Conservation (phyloP, 2,797 vertebrate genomes). For the Oreonectes daqikongensis region DNA sequence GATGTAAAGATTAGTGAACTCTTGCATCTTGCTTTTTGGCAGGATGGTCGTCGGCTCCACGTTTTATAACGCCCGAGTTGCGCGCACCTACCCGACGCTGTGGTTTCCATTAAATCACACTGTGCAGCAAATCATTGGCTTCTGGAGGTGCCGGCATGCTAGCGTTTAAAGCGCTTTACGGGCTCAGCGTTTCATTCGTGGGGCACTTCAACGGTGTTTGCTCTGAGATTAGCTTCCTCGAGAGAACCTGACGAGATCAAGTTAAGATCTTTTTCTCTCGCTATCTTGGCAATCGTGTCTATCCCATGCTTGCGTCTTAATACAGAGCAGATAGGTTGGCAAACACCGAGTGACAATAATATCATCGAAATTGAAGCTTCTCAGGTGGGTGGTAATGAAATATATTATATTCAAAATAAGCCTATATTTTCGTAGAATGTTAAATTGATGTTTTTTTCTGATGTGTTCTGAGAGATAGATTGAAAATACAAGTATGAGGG, state of each 20-base stretch:
- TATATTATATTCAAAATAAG: conserved; percentile 26
- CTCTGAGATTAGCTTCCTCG: conserved; percentile 28
- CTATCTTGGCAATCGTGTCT: neutral
- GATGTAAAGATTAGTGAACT: conserved; percentile 2
- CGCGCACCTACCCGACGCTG: conserved; percentile 33
- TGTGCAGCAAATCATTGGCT: conserved; percentile 51
- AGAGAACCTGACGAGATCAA: conserved; percentile 52
- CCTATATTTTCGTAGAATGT: conserved; percentile 51
- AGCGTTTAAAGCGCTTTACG: conserved; percentile 53
- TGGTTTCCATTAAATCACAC: conserved; percentile 54
- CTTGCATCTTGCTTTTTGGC: conserved; percentile 44
- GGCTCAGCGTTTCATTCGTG: conserved; percentile 32
- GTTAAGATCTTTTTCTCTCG: conserved; percentile 28
- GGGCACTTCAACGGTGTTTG: conserved; percentile 35
- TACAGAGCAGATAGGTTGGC: conserved; percentile 19
- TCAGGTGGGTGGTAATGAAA: conserved; percentile 15
- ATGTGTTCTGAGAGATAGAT: conserved; percentile 2
- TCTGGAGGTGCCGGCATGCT: conserved; percentile 37
- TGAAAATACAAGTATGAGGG: conserved; percentile 3
- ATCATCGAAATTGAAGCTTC: conserved; percentile 27
- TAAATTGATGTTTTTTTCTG: no score
- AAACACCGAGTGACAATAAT: neutral
- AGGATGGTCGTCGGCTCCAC: conserved; percentile 34
- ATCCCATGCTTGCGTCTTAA: conserved; percentile 15
- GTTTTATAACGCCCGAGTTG: conserved; percentile 33